These are phyloP conservation scores for Acinonyx jubatus DNA, from an alignment of 2,113 vertebrate genomes.

Conservation along the genomic window DNA sequence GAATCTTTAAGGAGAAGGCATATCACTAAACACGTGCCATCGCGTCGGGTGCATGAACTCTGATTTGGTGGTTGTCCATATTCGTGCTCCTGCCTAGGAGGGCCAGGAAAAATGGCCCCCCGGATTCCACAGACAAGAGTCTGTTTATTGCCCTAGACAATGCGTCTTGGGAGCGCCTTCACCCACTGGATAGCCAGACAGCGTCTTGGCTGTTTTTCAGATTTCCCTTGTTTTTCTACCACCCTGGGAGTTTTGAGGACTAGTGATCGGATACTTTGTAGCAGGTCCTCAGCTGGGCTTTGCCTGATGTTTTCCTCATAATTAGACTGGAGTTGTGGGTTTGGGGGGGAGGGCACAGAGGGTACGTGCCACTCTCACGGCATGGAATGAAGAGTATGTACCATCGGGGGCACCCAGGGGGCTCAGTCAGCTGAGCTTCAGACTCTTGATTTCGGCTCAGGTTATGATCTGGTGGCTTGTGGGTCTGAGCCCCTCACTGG, in stretches of 20 bases:
- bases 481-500: too few species aligned
- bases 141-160: too few species aligned
- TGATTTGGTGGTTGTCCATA: accelerated
- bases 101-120: accelerated
- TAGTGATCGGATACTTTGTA: not conserved
- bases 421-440: too few species aligned
- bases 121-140: too few species aligned
- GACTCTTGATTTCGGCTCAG: too few species aligned
- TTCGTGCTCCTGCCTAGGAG: accelerated
- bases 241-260: not conserved
- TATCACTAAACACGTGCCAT: too few species aligned
- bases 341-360: not conserved
- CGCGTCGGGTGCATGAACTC: not conserved
- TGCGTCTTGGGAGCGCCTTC: not conserved
- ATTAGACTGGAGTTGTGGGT: too few species aligned
- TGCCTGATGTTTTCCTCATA: not conserved
- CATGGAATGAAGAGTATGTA: too few species aligned
- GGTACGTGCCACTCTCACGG: accelerated
- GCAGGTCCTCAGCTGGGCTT: accelerated
- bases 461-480: too few species aligned
- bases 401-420: too few species aligned
- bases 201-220: not conserved
- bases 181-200: not conserved
- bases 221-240: too few species aligned
- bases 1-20: not conserved